These are phyloP conservation scores for Haplochromis burtoni DNA, from an alignment of 2,113 vertebrate species.

Conservation along the genomic window DNA sequence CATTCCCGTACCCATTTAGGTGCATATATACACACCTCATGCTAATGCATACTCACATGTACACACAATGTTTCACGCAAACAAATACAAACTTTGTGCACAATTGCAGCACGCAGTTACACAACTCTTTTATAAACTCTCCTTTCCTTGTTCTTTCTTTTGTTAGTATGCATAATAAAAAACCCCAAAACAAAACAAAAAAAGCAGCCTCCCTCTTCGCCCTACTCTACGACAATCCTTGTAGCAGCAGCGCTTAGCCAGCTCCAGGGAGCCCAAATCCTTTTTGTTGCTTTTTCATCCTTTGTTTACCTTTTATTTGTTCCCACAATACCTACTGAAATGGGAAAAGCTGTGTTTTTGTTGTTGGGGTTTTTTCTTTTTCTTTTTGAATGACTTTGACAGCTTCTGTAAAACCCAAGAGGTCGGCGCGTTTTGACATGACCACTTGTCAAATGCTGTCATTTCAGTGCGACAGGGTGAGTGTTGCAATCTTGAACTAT, in stretches of 20 bases:
- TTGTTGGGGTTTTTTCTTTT: accelerated
- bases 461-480: background rate
- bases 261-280: background rate
- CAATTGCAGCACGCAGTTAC: background rate
- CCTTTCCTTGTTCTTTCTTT: background rate
- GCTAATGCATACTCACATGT: background rate
- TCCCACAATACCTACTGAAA: background rate
- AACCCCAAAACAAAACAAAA: background rate
- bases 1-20: background rate
- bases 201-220: background rate
- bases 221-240: background rate
- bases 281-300: background rate
- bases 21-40: background rate
- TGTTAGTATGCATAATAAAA: background rate
- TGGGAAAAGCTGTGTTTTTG: background rate
- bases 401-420: background rate
- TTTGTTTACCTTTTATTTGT: constrained; percentile 17
- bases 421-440: background rate
- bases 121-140: background rate
- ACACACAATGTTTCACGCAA: background rate
- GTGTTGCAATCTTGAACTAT: background rate
- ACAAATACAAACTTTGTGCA: background rate
- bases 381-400: background rate
- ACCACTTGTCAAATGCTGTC: background rate
- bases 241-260: background rate